phyloP scores from a whole-genome alignment of 2,113 vertebrate species.

The Chloropsis cyanopogon region DNA sequence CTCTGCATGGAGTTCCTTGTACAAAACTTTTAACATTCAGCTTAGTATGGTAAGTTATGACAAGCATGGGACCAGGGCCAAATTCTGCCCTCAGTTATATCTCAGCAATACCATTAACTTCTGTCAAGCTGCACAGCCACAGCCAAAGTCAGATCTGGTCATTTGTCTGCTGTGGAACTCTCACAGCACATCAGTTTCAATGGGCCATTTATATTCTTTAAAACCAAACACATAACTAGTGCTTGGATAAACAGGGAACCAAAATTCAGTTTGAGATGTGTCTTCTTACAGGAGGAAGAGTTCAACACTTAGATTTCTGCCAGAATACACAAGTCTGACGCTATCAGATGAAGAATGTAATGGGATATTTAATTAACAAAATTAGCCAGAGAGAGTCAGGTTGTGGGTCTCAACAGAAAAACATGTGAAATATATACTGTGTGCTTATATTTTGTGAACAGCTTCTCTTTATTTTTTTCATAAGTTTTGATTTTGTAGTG shows the following conservation, averaged over 20 bases:
- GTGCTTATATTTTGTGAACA: slow-evolving; percentile 19
- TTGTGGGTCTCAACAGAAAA: slow-evolving; percentile 8
- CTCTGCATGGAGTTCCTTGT: slow-evolving; percentile 30
- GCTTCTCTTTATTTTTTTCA: slow-evolving; percentile 36
- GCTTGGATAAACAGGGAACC: background rate
- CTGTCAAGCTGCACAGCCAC: background rate
- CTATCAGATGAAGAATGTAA: slow-evolving; percentile 43
- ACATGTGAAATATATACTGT: slow-evolving; percentile 3
- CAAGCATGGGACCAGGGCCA: slow-evolving; percentile 17
- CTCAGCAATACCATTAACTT: slow-evolving; percentile 17
- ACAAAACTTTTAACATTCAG: slow-evolving; percentile 47
- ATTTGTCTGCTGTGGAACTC: background rate
- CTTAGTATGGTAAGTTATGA: slow-evolving; percentile 43
- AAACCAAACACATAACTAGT: background rate
- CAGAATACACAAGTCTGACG: slow-evolving; percentile 40
- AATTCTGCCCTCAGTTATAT: slow-evolving; percentile 44
- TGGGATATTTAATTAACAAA: slow-evolving; percentile 43
- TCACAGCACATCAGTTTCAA: slow-evolving; percentile 27
- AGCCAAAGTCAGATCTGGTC: slow-evolving; percentile 6
- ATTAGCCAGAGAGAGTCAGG: slow-evolving; percentile 13
- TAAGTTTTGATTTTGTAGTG: slow-evolving; percentile 24
- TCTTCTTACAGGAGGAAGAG: slow-evolving; percentile 25
- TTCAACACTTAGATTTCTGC: slow-evolving; percentile 22
- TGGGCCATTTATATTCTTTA: slow-evolving; percentile 8
- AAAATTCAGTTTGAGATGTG: slow-evolving; percentile 40